A percentile compares a stretch with the other conserved stretches of the same genome.
Conservation (phyloP, 2,113 vertebrate genomes). For the Rhynchomys soricoides region DNA sequence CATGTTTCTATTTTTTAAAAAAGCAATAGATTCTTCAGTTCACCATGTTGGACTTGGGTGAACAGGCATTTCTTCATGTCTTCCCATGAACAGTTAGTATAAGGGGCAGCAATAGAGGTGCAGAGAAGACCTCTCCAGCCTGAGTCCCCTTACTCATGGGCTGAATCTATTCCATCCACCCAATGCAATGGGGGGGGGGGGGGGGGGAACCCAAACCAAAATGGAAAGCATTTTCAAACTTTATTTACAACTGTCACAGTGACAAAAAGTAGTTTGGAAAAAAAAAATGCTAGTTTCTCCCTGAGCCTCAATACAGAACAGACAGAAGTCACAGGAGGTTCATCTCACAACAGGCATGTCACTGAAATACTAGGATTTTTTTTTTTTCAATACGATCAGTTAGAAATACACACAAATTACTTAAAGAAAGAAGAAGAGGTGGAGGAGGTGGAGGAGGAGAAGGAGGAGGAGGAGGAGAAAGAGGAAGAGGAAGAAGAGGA, state of each 20-base stretch:
- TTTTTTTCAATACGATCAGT: conserved; percentile 86
- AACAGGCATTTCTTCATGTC: background rate
- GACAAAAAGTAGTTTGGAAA: conserved; percentile 91
- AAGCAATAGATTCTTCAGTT: background rate
- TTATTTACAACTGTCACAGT: conserved; percentile 94
- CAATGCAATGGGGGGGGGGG: background rate
- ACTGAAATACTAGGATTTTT: conserved; percentile 87
- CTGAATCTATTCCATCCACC: background rate
- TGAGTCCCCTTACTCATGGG: background rate
- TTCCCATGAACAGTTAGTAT: background rate
- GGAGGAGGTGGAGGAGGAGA: background rate
- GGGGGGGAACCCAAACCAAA: conserved; percentile 57
- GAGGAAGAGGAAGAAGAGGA: conserved; percentile 53
- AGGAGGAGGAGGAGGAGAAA: conserved; percentile 67
- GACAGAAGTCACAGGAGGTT: conserved; percentile 91
- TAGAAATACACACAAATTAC: conserved; percentile 89
- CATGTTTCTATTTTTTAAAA: background rate
- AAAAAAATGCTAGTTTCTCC: conserved; percentile 91
- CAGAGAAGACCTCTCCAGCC: fast-evolving
- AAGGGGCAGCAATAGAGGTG: background rate
- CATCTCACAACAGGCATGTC: conserved; percentile 89
- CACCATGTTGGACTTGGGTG: background rate
- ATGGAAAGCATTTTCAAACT: conserved; percentile 93
- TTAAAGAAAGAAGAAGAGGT: background rate
- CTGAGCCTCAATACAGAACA: conserved; percentile 92